Base-by-base conservation (phyloP, 1,140 invertebrate species). In the Diabrotica undecimpunctata region DNA sequence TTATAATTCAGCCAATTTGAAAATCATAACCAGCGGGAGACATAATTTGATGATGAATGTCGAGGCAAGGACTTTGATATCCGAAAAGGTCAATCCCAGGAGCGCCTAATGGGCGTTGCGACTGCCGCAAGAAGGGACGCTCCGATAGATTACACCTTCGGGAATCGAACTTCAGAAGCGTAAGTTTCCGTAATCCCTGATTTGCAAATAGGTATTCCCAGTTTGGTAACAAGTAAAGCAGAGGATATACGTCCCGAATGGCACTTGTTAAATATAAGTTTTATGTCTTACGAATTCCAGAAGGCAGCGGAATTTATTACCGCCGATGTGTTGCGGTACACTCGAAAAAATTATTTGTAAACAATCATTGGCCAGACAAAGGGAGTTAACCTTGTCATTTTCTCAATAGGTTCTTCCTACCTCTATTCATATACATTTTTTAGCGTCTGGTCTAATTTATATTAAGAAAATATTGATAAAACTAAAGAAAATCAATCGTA, bases 111-210 rank as follows among this genome's bases (percentile, higher is more conserved):
- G 68, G 67, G 66, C 70, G 66, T 60, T 54, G 66, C 66, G 73
- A 68, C 72, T 69, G 8, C 69, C 64, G 62, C 68, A 67, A 66
- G 65, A 55, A 67, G 71, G 66, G 62, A 60, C 65, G 58, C 64
- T 61, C 61, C 72, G 74, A 75, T 72, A 74, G 74, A 75, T 75
- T 75, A 75, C 74, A 75, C 74, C 74, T 67, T 70, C 68, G 74
- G 74, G 74, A 75, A 67, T 74, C 69, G 53, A 75, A 75, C 66
- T 74, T 72, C 61, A 56, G 65, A 70, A 69, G 61, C 68, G 58
- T 67, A 70, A 70, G 65, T 71, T 73, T 65, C 65, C 64, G 55
- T 72, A 74, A 74, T 72, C 73, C 72, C 64, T 70, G 72, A 74
- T 74, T 75, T 74, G 72, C 72, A 75, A 75, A 71, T 65, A 56